These are phyloP conservation scores for Oceanites oceanicus DNA, from an alignment of 2,113 vertebrate species.

Conservation along the genomic window DNA sequence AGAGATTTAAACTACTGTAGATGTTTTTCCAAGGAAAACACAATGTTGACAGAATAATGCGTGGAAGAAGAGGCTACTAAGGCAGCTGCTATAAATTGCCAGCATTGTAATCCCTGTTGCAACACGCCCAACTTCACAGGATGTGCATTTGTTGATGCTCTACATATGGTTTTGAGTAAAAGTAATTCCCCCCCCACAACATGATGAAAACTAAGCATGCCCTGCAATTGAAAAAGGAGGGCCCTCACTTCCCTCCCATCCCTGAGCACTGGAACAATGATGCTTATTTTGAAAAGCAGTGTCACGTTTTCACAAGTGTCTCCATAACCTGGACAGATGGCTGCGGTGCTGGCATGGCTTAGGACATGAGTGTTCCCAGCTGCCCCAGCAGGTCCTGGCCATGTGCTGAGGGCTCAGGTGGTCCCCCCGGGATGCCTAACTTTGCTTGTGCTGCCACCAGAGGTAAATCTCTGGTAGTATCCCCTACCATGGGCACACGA, in stretches of 20 bases:
- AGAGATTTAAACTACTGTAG: slow-evolving; percentile 72
- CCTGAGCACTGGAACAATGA: not conserved
- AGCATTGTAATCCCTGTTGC: slow-evolving; percentile 59
- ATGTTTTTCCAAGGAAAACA: slow-evolving; percentile 82
- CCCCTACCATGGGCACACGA: accelerated
- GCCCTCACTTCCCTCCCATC: not conserved
- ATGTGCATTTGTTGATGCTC: slow-evolving; percentile 64
- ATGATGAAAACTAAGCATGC: slow-evolving; percentile 27
- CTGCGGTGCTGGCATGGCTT: accelerated
- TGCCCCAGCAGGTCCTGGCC: not conserved
- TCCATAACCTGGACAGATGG: not conserved
- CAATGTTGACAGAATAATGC: slow-evolving; percentile 75
- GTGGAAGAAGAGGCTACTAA: slow-evolving; percentile 71
- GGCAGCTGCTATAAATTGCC: slow-evolving; percentile 77
- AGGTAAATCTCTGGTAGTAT: not conserved
- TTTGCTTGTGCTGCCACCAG: not conserved
- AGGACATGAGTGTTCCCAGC: not conserved
- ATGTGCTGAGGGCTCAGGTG: not conserved
- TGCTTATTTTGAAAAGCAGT: not conserved
- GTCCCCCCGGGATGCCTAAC: not conserved
- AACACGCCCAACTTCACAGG: slow-evolving; percentile 47
- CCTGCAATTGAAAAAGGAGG: not conserved
- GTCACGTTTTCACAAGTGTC: not conserved
- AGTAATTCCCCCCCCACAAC: slow-evolving; percentile 1
- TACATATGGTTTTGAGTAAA: slow-evolving; percentile 65